These are phyloP conservation scores for Malacosoma neustria DNA, from an alignment of 2,888 invertebrate genomes.

Conservation along the genomic window DNA sequence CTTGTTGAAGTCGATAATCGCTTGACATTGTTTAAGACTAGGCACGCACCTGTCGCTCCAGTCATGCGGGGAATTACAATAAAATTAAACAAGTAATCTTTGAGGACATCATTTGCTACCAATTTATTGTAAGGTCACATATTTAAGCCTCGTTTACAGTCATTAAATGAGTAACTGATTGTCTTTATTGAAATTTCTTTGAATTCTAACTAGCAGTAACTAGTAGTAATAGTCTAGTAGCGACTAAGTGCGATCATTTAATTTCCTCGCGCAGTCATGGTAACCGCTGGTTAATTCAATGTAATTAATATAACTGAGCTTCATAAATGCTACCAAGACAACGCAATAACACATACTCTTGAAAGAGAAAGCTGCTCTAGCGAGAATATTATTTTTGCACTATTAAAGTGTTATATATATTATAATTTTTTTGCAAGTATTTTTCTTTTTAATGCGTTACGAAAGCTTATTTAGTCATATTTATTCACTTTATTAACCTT, in stretches of 20 bases:
- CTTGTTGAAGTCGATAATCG: constrained; percentile 29
- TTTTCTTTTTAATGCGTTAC: too few relatives aligned
- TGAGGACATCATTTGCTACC: too few relatives aligned
- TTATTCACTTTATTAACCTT: too few relatives aligned
- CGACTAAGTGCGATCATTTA: constrained; percentile 43
- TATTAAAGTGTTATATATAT: too few relatives aligned
- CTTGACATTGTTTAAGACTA: constrained; percentile 35
- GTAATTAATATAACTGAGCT: constrained; percentile 57
- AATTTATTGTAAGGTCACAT: too few relatives aligned
- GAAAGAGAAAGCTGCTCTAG: constrained; percentile 16
- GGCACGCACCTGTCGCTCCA: constrained; percentile 39
- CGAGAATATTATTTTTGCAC: constrained; percentile 14
- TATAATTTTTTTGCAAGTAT: too few relatives aligned
- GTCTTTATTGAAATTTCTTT: constrained; percentile 1
- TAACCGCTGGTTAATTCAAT: constrained; percentile 52
- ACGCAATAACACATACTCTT: constrained; percentile 33
- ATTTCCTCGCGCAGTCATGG: constrained; percentile 51
- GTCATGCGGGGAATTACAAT: constrained; percentile 39
- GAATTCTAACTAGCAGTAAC: constrained; percentile 25
- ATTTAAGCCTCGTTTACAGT: too few relatives aligned
- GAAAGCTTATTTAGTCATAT: too few relatives aligned
- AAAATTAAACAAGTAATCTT: too few relatives aligned
- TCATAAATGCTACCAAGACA: constrained; percentile 36
- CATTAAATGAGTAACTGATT: too few relatives aligned
- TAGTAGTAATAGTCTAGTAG: constrained; percentile 28